phyloP scores from a whole-genome alignment of 1,140 invertebrate species.

The Magallana gigas region DNA sequence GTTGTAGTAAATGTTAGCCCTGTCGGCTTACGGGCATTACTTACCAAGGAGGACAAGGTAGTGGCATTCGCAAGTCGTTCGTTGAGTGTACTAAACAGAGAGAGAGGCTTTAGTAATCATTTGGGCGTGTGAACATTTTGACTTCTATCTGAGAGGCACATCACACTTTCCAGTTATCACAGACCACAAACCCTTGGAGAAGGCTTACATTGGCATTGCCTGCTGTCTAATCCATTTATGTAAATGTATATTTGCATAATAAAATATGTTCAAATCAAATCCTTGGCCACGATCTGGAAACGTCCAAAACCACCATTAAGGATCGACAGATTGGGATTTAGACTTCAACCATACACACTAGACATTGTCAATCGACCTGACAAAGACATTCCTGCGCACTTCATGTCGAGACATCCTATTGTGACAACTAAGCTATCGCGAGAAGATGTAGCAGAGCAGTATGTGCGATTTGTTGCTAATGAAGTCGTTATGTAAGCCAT shows the following conservation, averaged over 20 bases:
- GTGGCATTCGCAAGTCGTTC: conserved; percentile 62
- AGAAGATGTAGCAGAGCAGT: conserved; percentile 47
- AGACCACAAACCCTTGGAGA: conserved; percentile 75
- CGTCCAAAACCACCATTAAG: conserved; percentile 53
- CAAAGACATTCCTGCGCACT: conserved; percentile 54
- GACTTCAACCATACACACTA: conserved; percentile 55
- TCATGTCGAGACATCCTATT: conserved; percentile 51
- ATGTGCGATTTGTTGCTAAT: conserved; percentile 50
- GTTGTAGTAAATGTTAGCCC: conserved; percentile 57
- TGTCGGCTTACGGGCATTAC: conserved; percentile 55
- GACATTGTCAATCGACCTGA: conserved; percentile 46
- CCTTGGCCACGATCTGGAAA: conserved; percentile 63
- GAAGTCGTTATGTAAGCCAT: conserved; percentile 49
- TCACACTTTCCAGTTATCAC: conserved; percentile 73
- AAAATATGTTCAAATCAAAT: no score
- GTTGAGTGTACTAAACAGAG: conserved; percentile 75
- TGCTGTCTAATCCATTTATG: no score
- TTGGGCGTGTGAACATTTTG: conserved; percentile 78
- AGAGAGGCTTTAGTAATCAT: conserved; percentile 77
- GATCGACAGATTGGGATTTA: conserved; percentile 55
- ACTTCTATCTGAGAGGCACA: conserved; percentile 76
- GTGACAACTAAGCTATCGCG: neutral
- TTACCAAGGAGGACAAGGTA: conserved; percentile 62
- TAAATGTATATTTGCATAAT: no score
- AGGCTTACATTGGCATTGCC: no score